Percentiles rank a stretch among this genome's conserved stretches.
These are phyloP conservation scores for Acanthis flammea DNA, from an alignment of 2,797 vertebrate species.

Conservation along the genomic window DNA sequence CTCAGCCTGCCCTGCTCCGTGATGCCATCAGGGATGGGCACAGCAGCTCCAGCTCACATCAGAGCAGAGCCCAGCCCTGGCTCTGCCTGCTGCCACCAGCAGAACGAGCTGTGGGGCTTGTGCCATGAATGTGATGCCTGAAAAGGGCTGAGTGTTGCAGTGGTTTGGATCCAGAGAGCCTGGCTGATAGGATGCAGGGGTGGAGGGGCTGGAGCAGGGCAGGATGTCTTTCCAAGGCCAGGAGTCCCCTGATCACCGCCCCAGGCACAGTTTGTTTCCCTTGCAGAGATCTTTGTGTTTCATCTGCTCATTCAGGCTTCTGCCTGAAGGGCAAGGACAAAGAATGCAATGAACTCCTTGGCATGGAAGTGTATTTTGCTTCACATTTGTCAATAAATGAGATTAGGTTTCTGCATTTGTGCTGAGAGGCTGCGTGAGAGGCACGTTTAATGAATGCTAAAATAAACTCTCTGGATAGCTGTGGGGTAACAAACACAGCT, in stretches of 20 bases:
- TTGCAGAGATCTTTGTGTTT: background rate
- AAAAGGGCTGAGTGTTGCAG: background rate
- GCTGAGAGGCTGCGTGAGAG: conserved; percentile 27
- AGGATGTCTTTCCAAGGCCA: background rate
- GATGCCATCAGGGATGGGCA: rapidly evolving
- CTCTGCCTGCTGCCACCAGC: background rate
- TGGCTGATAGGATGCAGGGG: background rate
- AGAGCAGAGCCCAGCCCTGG: rapidly evolving
- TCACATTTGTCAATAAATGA: conserved; percentile 55
- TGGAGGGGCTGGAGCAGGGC: background rate
- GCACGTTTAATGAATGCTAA: conserved; percentile 24
- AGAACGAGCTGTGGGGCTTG: background rate
- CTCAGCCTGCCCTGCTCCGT: background rate
- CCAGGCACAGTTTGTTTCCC: background rate
- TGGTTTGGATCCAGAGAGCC: background rate
- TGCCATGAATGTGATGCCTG: background rate
- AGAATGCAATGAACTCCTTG: conserved; percentile 57
- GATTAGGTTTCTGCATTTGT: conserved; percentile 48
- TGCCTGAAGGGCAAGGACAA: conserved; percentile 52
- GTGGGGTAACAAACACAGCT: conserved; percentile 25
- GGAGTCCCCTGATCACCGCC: background rate
- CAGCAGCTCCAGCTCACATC: background rate
- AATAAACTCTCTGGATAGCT: conserved; percentile 21
- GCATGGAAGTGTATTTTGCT: conserved; percentile 51
- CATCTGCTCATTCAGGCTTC: conserved; percentile 18